phyloP scores from a whole-genome alignment of 2,888 invertebrate species.

The Cheilosia urbana region DNA sequence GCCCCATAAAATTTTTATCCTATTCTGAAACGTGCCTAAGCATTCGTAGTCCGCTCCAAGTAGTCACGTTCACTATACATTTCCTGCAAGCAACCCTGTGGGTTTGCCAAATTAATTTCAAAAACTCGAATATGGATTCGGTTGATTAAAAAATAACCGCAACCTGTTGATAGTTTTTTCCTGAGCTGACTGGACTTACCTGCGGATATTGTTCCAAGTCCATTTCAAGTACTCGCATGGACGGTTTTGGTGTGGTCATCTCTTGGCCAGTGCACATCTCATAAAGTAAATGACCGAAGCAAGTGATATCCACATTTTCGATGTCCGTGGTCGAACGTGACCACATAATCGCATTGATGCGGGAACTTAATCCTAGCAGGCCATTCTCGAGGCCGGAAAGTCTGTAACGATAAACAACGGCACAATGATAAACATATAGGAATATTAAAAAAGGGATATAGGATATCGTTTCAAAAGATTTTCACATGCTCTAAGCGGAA shows the following conservation, averaged over 20 bases:
- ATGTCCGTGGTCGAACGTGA: conserved; percentile 83
- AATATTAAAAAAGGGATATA: conserved; percentile 5
- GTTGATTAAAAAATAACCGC: background rate
- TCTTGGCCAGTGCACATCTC: conserved; percentile 96
- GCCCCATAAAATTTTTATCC: too few species aligned
- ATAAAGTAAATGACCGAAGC: conserved; percentile 93
- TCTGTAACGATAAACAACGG: conserved; percentile 82
- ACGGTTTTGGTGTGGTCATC: conserved; percentile 89
- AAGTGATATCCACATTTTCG: conserved; percentile 87
- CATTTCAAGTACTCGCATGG: conserved; percentile 89
- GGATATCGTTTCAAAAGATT: conserved; percentile 41
- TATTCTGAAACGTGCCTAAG: too few species aligned
- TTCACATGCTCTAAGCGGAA: conserved; percentile 16
- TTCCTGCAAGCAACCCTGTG: background rate
- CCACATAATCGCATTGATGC: conserved; percentile 86
- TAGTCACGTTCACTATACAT: background rate
- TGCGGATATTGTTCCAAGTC: conserved; percentile 89
- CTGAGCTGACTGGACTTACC: conserved; percentile 83
- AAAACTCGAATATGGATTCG: background rate
- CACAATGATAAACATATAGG: background rate
- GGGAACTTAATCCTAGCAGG: conserved; percentile 88
- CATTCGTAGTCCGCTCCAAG: background rate
- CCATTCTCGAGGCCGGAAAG: conserved; percentile 95
- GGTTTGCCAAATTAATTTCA: background rate
- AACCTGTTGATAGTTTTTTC: conserved; percentile 4